Evolutionary conservation across 2,888 invertebrate genomes (phyloP).

Genomic region (Galerucella nymphaeae): DNA sequence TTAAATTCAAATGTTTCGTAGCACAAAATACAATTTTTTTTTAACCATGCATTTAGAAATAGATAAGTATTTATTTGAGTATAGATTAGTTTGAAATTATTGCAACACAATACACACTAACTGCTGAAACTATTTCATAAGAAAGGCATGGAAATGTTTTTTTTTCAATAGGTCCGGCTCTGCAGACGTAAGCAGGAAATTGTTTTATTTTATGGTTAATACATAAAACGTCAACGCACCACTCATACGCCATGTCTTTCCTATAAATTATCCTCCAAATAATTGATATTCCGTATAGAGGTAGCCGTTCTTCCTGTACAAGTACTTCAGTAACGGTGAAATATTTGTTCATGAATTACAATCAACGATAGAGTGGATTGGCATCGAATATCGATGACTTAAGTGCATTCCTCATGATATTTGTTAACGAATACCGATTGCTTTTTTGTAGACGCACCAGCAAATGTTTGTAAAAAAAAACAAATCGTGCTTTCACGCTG

Average conservation of each 20-base stretch:
- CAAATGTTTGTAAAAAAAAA: background rate
- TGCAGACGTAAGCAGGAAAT: constrained; percentile 27
- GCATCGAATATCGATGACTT: constrained; percentile 33
- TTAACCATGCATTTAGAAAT: too few species aligned
- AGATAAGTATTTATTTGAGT: too few species aligned
- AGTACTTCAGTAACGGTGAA: constrained; percentile 37
- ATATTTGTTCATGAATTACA: constrained; percentile 37
- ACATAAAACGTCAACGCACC: constrained; percentile 37
- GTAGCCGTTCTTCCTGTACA: constrained; percentile 39
- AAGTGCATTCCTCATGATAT: constrained; percentile 18
- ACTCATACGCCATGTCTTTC: constrained; percentile 28
- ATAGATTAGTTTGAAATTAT: too few species aligned
- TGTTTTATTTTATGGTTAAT: constrained; percentile 38
- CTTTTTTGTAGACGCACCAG: background rate
- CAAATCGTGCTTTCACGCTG: background rate
- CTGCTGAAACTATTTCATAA: too few species aligned
- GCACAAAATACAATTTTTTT: too few species aligned
- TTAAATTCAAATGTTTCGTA: too few species aligned
- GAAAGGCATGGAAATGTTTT: background rate
- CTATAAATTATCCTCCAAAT: constrained; percentile 32
- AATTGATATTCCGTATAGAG: constrained; percentile 41
- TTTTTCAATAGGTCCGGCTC: constrained; percentile 9
- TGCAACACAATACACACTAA: background rate
- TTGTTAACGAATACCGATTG: constrained; percentile 16
- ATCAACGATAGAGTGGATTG: constrained; percentile 32